phyloP scores from a whole-genome alignment of 2,797 vertebrate genomes.

The Triplophysa bombifrons region DNA sequence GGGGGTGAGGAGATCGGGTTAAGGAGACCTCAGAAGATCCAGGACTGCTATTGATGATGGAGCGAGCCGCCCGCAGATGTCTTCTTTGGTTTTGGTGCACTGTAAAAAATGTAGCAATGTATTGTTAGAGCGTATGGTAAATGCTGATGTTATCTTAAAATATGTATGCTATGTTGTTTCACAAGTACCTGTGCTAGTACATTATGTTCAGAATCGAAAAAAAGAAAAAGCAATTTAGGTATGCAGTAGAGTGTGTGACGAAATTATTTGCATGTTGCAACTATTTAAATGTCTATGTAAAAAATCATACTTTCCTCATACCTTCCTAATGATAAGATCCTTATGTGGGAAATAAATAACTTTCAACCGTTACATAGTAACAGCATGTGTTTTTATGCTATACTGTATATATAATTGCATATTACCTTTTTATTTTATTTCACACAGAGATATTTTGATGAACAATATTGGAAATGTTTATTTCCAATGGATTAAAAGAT shows the following conservation, averaged over 20 bases:
- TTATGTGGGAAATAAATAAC: neutral
- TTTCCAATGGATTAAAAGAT: too few relatives aligned
- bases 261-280: neutral
- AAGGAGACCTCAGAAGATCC: conserved; percentile 47
- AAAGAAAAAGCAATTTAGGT: neutral
- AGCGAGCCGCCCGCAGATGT: conserved; percentile 84
- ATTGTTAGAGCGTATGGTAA: neutral
- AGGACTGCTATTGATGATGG: conserved; percentile 73
- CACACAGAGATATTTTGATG: neutral
- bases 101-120: conserved; percentile 59
- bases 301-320: neutral
- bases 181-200: neutral
- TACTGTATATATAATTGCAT: neutral
- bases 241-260: neutral
- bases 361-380: neutral
- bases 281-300: neutral
- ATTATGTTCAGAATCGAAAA: neutral
- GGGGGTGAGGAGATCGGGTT: neutral
- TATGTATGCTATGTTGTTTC: neutral
- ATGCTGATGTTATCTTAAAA: neutral
- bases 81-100: conserved; percentile 84
- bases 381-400: too few relatives aligned
- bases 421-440: neutral
- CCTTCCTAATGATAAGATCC: neutral
- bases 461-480: neutral